Evolutionary conservation across 2,888 invertebrate species (phyloP).

Genomic region (Thymelicus sylvestris): DNA sequence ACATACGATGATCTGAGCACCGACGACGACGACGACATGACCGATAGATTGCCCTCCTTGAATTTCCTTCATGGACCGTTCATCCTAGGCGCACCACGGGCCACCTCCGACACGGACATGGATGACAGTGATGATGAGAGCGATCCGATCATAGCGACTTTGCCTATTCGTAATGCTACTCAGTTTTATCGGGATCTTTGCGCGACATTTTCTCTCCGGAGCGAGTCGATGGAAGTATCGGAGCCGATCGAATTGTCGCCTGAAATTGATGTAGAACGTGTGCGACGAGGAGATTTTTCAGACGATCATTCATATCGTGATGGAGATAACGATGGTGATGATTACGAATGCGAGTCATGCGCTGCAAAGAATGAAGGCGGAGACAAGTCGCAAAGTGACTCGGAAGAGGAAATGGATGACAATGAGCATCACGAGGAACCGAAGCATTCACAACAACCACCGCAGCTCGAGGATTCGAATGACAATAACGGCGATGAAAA

Average conservation of each 20-base stretch:
- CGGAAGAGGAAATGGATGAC: no score
- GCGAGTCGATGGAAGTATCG: background rate
- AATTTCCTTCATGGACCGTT: background rate
- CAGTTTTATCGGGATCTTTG: background rate
- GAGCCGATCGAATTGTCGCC: background rate
- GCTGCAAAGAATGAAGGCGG: no score
- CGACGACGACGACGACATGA: background rate
- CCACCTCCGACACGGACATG: background rate
- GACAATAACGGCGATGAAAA: no score
- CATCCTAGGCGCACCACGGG: background rate
- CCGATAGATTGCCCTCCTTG: background rate
- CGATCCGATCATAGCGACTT: background rate
- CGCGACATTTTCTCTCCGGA: background rate
- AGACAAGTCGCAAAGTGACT: no score
- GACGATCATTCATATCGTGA: background rate
- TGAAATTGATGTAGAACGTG: background rate
- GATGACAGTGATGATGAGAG: background rate
- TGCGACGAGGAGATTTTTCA: background rate
- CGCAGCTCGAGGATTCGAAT: no score
- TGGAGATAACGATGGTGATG: background rate
- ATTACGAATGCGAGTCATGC: no score
- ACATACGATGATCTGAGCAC: background rate
- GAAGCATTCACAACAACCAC: no score
- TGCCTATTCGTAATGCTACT: constrained; percentile 1
- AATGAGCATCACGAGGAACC: no score